Base-by-base conservation (phyloP, 2,888 invertebrate genomes). In the Apodemia mormo region DNA sequence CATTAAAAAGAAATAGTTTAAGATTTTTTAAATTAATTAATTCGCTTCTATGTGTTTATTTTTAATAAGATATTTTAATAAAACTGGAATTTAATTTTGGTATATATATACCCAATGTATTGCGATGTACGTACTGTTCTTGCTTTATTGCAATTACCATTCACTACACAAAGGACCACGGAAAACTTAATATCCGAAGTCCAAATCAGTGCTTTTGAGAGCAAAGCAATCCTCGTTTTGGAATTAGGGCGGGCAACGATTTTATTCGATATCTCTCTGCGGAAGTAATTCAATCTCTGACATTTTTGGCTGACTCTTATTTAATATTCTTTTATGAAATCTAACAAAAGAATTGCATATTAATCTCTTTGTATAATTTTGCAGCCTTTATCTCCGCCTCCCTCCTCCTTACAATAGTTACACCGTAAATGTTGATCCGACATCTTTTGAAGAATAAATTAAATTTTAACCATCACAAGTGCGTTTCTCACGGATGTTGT, bases 61-160 rank as follows among this genome's bases (percentile, higher is more conserved):
- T 40, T 40, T 2, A 43, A 43, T 3, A 1, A 9, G 43, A 10
- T 10, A 43, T 43, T 43, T 43, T 7, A 45, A 45, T 10, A 45
- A 9, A 45, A 49, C 49, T 12, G 8, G 14, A 5, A 49, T 49
- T 45, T 10, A 49, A 45, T 12, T 45, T 45, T 14, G 4, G 5
- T 14, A 6, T 22, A 54, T 3, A 37, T n/a, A 54, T 1, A 9
- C 12, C 9, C 8, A 14, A 7, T 12, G n/a, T 37, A 9, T 52
- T 10, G 22, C 67, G 43, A 8, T 40, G 29, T 67, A 68, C 37
- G 40, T 29, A 68, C 64, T 56, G 10, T 68, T 45, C 64, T 49
- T 4, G 14, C 49, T 49, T 49, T 45, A 54, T 43, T 2, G 4
- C n/a, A n/a, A n/a, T 52, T n/a, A 22, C 22, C 52, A 2, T 52